Evolutionary conservation across 1,140 invertebrate genomes (phyloP), one percentile per base, ranked within the genome.

Genomic region (Batillaria attramentaria): DNA sequence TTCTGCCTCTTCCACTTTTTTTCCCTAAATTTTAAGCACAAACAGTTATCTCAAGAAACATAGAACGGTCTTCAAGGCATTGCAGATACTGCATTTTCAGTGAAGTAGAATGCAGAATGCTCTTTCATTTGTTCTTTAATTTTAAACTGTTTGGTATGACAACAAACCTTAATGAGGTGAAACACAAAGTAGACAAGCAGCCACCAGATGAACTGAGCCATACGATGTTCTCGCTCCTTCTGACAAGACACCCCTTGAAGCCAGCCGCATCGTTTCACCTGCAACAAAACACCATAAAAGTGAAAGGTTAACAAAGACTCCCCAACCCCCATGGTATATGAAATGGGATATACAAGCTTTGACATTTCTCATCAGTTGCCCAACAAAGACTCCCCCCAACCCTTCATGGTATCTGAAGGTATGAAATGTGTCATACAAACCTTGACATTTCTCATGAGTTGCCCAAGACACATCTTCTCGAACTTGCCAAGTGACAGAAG

Each of bases 401-500:
- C 76, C 82, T 31, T 79, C 81, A 24, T 72, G 31, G n/a, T 8
- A 70, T 68, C 77, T 72, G 28, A 37, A 72, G 72, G 35, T 41
- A 20, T 43, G 35, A 75, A 5, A 3, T 31, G 20, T 33, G n/a
- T 18, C 0, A 62, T n/a, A 62, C 57, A 62, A 28, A 84, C 83
- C 81, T 84, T 82, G 18, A 84, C 72, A 50, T 79, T 74, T 35
- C 35, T 78, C 79, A 84, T 79, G 16, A 84, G 10, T 35, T 84
- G 70, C 18, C 83, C 83, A 3, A 84, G 33, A 50, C 79, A 82
- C 20, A 79, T 57, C 28, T 74, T 80, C 20, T 84, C 83, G 82
- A 76, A 84, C 39, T 78, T 84, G 20, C 81, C 81, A 24, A 76
- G 31, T 8, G 28, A 46, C 10, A 84, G 41, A 13, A 82, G 69